Evolutionary conservation across 2,888 invertebrate species (phyloP).

Genomic region (Trimorus sp.): DNA sequence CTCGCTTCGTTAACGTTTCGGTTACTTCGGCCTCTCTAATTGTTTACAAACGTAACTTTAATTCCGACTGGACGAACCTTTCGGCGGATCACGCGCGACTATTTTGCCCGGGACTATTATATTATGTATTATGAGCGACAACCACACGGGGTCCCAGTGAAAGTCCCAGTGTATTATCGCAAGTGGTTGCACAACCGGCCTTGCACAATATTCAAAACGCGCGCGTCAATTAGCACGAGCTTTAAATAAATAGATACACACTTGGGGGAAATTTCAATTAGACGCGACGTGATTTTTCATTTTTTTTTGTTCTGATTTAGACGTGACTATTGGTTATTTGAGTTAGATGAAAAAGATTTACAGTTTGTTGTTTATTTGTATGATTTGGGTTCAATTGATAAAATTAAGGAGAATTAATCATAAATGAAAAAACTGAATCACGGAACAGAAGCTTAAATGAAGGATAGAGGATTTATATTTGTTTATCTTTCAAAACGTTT

Average conservation of each 20-base stretch:
- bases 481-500: too few species aligned
- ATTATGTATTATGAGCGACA: constrained; percentile 31
- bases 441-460: too few species aligned
- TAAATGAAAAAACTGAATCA: too few species aligned
- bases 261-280: too few species aligned
- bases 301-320: too few species aligned
- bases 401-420: too few species aligned
- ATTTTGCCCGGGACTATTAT: constrained; percentile 37
- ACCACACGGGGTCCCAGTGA: constrained; percentile 50
- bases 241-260: constrained; percentile 33
- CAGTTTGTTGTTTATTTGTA: too few species aligned
- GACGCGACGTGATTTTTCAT: too few species aligned
- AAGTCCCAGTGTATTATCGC: constrained; percentile 60
- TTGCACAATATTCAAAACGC: constrained; percentile 61
- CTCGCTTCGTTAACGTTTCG: neutral
- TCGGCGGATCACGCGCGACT: constrained; percentile 28
- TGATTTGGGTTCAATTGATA: too few species aligned
- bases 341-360: too few species aligned
- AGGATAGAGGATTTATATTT: too few species aligned
- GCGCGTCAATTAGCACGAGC: constrained; percentile 46
- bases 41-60: neutral
- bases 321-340: too few species aligned
- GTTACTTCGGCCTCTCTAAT: neutral
- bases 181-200: constrained; percentile 45
- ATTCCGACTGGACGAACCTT: neutral